Evolutionary conservation across 2,797 vertebrate genomes (phyloP).

Genomic region (Cossypha niveicapilla): DNA sequence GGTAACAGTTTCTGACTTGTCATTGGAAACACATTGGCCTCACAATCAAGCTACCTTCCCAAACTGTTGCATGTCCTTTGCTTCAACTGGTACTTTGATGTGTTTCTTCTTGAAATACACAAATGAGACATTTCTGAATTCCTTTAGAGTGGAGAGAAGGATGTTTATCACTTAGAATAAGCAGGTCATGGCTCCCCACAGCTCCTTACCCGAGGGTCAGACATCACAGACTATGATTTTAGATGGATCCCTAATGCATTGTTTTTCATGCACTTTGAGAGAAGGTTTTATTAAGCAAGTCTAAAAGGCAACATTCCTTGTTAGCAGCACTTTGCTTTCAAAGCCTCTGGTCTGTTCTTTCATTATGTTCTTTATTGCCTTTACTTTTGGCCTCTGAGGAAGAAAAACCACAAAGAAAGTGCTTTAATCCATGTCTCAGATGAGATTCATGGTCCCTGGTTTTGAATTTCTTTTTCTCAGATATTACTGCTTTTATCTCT

Average conservation of each 20-base stretch:
- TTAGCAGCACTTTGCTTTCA: not conserved
- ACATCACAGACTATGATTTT: not conserved
- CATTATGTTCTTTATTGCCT: not conserved
- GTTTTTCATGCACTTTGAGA: not conserved
- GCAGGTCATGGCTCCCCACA: not conserved
- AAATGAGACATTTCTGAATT: not conserved
- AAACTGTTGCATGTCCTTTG: not conserved
- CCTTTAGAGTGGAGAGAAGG: not conserved
- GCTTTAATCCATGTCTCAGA: not conserved
- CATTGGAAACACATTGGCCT: not conserved
- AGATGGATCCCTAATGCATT: not conserved
- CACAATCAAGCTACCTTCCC: not conserved
- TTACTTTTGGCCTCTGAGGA: not conserved
- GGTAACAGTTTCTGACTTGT: not conserved
- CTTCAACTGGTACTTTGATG: not conserved
- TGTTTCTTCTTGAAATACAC: not conserved
- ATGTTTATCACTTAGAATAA: slow-evolving; percentile 1
- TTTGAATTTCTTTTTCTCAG: slow-evolving; percentile 8
- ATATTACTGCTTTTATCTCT: not conserved
- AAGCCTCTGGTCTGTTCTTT: not conserved
- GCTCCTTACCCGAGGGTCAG: not conserved
- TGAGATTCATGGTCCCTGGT: not conserved
- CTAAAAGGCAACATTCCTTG: slow-evolving; percentile 9
- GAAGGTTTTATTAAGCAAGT: not conserved
- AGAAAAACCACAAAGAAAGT: not conserved